phyloP scores from a whole-genome alignment of 2,888 invertebrate genomes.

The Eremobia ochroleuca region DNA sequence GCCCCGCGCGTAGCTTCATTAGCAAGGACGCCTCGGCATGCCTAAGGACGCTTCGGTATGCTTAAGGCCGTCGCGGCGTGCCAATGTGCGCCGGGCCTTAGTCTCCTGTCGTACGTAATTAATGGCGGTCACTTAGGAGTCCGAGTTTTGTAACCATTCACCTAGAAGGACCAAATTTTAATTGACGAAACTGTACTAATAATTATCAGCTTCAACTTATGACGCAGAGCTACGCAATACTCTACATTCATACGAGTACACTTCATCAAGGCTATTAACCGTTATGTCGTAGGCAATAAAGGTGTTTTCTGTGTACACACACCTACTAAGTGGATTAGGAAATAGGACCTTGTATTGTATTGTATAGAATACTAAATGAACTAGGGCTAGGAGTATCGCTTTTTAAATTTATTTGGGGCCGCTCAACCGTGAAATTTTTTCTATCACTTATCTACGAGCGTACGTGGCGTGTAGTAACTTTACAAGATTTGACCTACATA shows the following conservation, averaged over 20 bases:
- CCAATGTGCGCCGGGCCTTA: no score
- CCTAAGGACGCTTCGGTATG: no score
- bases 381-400: slow-evolving; percentile 37
- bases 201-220: neutral
- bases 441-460: neutral
- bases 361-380: slow-evolving; percentile 45
- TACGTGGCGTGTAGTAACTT: neutral
- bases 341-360: slow-evolving; percentile 39
- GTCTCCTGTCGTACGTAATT: neutral
- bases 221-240: neutral
- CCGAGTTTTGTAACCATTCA: neutral
- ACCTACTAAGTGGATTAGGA: slow-evolving; percentile 28
- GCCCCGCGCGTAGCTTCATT: no score
- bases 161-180: slow-evolving; percentile 10
- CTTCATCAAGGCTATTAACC: slow-evolving; percentile 30
- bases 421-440: slow-evolving; percentile 32
- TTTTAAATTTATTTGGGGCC: slow-evolving; percentile 35
- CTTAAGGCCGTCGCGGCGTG: no score
- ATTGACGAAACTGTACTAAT: neutral
- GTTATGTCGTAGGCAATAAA: slow-evolving; percentile 27
- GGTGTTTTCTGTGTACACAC: slow-evolving; percentile 43
- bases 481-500: neutral
- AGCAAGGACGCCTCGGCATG: no score
- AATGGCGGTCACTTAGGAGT: no score
- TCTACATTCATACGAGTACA: slow-evolving; percentile 16